Base-by-base conservation (phyloP, 2,888 invertebrate species). In the Apamea sordens region DNA sequence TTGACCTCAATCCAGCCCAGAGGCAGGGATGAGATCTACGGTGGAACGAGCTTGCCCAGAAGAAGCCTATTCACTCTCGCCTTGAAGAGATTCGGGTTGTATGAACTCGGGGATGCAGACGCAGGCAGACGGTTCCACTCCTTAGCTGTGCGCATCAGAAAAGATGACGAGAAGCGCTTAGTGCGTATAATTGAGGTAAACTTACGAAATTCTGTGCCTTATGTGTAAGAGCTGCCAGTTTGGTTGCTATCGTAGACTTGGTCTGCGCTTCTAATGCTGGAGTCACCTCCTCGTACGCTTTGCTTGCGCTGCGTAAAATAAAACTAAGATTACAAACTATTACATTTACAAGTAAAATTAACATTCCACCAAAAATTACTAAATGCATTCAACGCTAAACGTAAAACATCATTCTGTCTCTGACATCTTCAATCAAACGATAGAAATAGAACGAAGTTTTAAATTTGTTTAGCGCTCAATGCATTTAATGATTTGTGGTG, bases 141-240 rank as follows among this genome's bases (percentile, higher is more conserved):
- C n/a, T n/a, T n/a, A n/a, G n/a, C n/a, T n/a, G n/a, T n/a, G n/a
- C n/a, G n/a, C n/a, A n/a, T n/a, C n/a, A n/a, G n/a, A n/a, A n/a
- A n/a, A n/a, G n/a, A n/a, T n/a, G n/a, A n/a, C n/a, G n/a, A n/a
- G n/a, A n/a, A n/a, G n/a, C n/a, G n/a, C n/a, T n/a, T n/a, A n/a
- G n/a, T n/a, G n/a, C n/a, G n/a, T n/a, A n/a, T 32, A 32, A 32
- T 32, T 24, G 11, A 28, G 32, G 63, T 32, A 73, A 86, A 95
- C 96, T 96, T 92, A 97, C 96, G 85, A 97, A 96, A 90, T 95
- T 96, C 86, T 97, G 96, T 56, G 96, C 96, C 88, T 97, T 97
- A 80, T 96, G 96, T 15, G 96, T 94, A 68, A 97, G 94, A 2
- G 96, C 96, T 50, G 96, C 96, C 32, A 97, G 86, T 81, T 97